Evolutionary conservation across 2,888 invertebrate genomes (phyloP).

Genomic region (Caenorhabditis japonica): DNA sequence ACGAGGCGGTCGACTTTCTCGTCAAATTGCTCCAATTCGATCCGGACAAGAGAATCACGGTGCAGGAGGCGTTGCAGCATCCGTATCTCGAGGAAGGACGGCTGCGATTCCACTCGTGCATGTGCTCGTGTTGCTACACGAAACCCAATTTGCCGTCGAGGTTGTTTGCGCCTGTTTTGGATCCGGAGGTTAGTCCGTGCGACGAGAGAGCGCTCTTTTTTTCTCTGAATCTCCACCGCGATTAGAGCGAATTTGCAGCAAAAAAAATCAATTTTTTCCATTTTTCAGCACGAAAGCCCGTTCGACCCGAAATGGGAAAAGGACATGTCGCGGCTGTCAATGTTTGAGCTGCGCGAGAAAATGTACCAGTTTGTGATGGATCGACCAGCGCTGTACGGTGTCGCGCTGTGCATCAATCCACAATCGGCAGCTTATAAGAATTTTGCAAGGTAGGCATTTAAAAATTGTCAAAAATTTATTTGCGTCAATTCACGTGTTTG

Average conservation of each 20-base stretch:
- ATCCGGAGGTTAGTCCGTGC: slow-evolving; percentile 72
- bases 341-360: slow-evolving; percentile 84
- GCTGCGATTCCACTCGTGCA: slow-evolving; percentile 98
- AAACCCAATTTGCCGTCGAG: slow-evolving; percentile 60
- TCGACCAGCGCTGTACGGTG: slow-evolving; percentile 90
- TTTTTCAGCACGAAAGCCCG: slow-evolving; percentile 84
- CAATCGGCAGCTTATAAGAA: slow-evolving; percentile 99
- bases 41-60: slow-evolving; percentile 87
- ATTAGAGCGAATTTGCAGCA: neutral
- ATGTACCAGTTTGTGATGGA: slow-evolving; percentile 98
- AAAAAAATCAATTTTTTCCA: too few relatives aligned
- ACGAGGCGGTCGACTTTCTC: slow-evolving; percentile 96
- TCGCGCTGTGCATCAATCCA: slow-evolving; percentile 99
- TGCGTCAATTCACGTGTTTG: too few relatives aligned
- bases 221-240: too few relatives aligned
- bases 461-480: neutral
- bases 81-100: slow-evolving; percentile 98
- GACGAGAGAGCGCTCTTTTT: too few relatives aligned
- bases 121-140: slow-evolving; percentile 93
- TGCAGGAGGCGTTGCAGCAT: slow-evolving; percentile 94
- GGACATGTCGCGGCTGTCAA: slow-evolving; percentile 83
- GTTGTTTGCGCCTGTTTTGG: slow-evolving; percentile 64
- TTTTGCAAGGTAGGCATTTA: slow-evolving; percentile 91
- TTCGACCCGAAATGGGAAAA: slow-evolving; percentile 98
- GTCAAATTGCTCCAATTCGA: slow-evolving; percentile 98